These are phyloP conservation scores for Brenthis ino DNA, from an alignment of 2,888 invertebrate genomes.

Conservation along the genomic window DNA sequence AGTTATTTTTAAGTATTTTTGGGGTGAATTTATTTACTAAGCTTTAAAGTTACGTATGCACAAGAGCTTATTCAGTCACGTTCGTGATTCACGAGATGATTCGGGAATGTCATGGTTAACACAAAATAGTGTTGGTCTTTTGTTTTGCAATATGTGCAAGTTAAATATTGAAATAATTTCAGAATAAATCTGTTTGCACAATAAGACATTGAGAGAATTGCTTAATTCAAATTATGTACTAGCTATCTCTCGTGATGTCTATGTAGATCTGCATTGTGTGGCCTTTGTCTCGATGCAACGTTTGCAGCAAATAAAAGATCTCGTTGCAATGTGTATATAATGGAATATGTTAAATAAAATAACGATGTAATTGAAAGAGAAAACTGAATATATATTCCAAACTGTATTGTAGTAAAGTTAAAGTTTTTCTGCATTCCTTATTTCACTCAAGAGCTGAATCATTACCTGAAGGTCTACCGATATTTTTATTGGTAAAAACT, in stretches of 20 bases:
- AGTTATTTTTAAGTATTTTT: no score
- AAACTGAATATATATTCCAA: no score
- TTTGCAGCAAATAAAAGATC: background rate
- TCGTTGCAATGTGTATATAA: background rate
- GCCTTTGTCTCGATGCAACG: background rate
- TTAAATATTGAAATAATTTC: conserved; percentile 50
- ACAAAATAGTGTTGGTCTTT: conserved; percentile 48
- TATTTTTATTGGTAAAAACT: no score
- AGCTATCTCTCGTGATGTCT: conserved; percentile 20
- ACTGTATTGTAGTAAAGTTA: no score
- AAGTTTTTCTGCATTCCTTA: no score
- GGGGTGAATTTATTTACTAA: background rate
- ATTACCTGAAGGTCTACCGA: no score
- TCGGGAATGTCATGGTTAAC: conserved; percentile 79
- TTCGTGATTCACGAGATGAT: conserved; percentile 72
- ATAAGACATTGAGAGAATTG: conserved; percentile 47
- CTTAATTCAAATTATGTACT: conserved; percentile 32
- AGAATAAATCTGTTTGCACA: conserved; percentile 49
- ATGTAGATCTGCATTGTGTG: conserved; percentile 4
- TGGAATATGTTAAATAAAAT: no score
- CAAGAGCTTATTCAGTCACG: conserved; percentile 60
- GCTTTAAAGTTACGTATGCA: conserved; percentile 22
- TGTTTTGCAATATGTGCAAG: conserved; percentile 58
- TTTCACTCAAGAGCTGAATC: no score
- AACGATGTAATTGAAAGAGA: no score